Evolutionary conservation across 2,888 invertebrate species (phyloP), one percentile per base, ranked within the genome.

Genomic region (Drosophila subquinaria): DNA sequence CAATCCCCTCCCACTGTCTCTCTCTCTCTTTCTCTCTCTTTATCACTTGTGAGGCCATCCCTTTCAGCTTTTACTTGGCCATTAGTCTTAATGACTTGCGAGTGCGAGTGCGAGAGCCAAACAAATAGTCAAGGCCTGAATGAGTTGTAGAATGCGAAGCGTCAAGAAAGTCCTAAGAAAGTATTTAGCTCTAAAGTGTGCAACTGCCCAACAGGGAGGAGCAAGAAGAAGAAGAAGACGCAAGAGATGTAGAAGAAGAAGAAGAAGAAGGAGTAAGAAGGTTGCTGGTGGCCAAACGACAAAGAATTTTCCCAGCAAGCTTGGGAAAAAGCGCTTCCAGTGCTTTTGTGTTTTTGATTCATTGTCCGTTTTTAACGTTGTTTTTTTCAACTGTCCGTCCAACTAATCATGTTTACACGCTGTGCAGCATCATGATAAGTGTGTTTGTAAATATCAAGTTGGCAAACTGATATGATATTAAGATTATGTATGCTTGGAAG

Each of bases 41-140:
- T 27, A 23, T 35, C 75, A 33, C 10, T 45, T 56, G 36, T 38
- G 35, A 40, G 43, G 35, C 4, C 53, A 35, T 13, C 30, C 42
- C 42, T 6, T 15, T 15, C 50, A 23, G 50, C 60, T 62, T 69
- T 82, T 86, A 89, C 84, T 70, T 90, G 88, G 90, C 88, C 85
- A 86, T 86, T 90, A 90, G 90, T 86, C 89, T 73, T 90, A 85
- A 90, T 85, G 84, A 90, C 89, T 88, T 79, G 80, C 59, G 64
- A 48, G 36, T 61, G 53, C 30, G 40, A 53, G 9, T n/a, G 5
- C 17, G 5, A 48, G 48, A 36, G 62, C 57, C 43, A 57, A 65
- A 74, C 61, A 74, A 75, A 62, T 66, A 63, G 76, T 60, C 60
- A 52, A 73, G 57, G 69, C 43, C 42, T 55, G 69, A 78, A 77